Evolutionary conservation across 2,113 vertebrate genomes (phyloP).

Genomic region (Alligator sinensis): DNA sequence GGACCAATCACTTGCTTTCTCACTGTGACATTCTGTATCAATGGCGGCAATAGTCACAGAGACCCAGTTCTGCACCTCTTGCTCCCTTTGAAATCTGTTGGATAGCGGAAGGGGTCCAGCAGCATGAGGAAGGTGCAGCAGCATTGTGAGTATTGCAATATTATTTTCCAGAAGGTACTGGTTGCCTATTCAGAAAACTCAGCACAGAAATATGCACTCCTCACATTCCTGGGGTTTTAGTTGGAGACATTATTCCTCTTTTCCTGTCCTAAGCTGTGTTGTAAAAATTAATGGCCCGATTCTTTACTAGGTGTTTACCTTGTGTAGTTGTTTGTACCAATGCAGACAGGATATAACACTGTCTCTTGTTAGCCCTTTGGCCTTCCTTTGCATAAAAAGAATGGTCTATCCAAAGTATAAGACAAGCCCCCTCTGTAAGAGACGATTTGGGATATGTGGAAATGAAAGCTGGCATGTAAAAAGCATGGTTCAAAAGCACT

Average conservation of each 20-base stretch:
- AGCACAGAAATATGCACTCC: not conserved
- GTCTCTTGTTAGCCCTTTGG: not conserved
- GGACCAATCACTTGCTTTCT: not conserved
- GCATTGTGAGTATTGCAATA: accelerated
- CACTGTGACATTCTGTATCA: accelerated
- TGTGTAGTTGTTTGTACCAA: not conserved
- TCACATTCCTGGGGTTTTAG: not conserved
- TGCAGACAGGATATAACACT: not conserved
- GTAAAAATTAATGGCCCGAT: not conserved
- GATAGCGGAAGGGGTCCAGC: not conserved
- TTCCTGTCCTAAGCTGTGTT: not conserved
- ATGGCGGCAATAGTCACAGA: not conserved
- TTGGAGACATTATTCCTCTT: not conserved
- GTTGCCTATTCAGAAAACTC: not conserved
- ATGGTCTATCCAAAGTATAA: not conserved
- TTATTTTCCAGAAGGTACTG: not conserved
- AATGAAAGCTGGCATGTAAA: not conserved
- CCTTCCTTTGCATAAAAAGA: not conserved
- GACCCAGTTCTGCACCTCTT: not conserved
- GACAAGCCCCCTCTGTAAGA: not conserved
- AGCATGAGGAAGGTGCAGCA: not conserved
- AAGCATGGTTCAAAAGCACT: not conserved
- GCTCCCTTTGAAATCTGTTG: not conserved
- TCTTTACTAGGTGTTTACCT: not conserved
- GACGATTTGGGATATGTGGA: not conserved